These are phyloP conservation scores for Vespertilio murinus DNA, from an alignment of 2,797 vertebrate genomes.

Conservation along the genomic window DNA sequence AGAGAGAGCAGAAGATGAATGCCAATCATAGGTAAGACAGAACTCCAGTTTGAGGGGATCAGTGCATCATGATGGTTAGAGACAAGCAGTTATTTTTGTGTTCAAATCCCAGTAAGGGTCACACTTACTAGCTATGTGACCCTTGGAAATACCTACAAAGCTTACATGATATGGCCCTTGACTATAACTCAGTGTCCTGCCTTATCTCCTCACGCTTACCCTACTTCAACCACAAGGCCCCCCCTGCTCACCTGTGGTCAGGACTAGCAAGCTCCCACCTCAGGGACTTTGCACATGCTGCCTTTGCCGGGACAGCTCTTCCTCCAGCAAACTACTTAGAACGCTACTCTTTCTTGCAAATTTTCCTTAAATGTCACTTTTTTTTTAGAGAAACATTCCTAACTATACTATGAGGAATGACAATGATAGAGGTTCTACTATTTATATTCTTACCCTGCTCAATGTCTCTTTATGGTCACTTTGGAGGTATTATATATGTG, in stretches of 20 bases:
- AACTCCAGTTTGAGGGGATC: not conserved
- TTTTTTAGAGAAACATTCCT: not conserved
- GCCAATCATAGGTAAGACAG: not conserved
- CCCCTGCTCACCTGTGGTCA: not conserved
- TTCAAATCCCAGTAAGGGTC: conserved; percentile 26
- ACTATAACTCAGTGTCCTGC: not conserved
- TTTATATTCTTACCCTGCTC: not conserved
- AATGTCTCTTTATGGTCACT: not conserved
- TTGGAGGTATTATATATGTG: not conserved
- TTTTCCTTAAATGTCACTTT: not conserved
- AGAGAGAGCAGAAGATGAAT: not conserved
- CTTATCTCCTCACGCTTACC: not conserved
- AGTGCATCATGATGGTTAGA: not conserved
- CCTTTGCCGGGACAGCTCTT: not conserved
- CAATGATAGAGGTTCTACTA: not conserved
- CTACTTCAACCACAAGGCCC: not conserved
- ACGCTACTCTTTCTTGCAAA: not conserved
- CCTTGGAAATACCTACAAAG: not conserved
- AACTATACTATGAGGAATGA: not conserved
- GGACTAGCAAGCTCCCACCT: not conserved
- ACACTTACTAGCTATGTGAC: not conserved
- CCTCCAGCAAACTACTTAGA: not conserved
- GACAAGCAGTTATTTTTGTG: not conserved
- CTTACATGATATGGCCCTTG: not conserved
- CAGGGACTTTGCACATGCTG: not conserved